Base-by-base conservation (phyloP, 2,797 vertebrate species). In the Taenioides sp. region DNA sequence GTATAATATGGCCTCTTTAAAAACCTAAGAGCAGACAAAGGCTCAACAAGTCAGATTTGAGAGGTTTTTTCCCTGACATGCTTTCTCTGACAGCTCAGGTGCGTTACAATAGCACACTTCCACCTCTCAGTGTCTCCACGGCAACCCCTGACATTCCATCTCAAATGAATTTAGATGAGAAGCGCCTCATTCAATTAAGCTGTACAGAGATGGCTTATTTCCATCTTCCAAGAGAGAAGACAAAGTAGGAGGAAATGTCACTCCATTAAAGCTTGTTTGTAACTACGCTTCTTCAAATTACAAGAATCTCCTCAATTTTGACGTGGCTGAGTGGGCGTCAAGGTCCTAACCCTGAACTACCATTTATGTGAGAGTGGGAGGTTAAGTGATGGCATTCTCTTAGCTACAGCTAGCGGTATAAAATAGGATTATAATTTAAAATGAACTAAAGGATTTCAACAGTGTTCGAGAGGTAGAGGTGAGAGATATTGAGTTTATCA, bases 131-230 rank as follows among this genome's bases (percentile, higher is more conserved):
- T 47, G 80, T 92, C 87, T 91, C 90, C 89, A 86, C 81, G 86
- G 87, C 84, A 89, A 91, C 90, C 54, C 27, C 77, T 54, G 66
- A 75, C 85, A 79, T 87, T 79, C 80, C 69, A 77, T 86, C 77
- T 83, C 60, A 84, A 84, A 88, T 88, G 78, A 74, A 92, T 88
- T 88, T 86, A 80, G 80, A 86, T 73, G 11, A 78, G 85, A 54
- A 67, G 78, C 23, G 67, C 83, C 27, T 83, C 78, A 82, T 71
- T 77, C 82, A 86, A 87, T 76, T 50, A 55, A 84, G 81, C 65
- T 52, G 18, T 73, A 49, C 52, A 9, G 77, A 25, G 17, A 65
- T 67, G 74, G 75, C 74, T 83, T 82, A 79, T 77, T 77, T 84
- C 64, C 60, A 74, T 75, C 78, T 79, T 31, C 70, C 64, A 25